Conservation (phyloP, 2,113 vertebrate genomes). For the Archilochus colubris region DNA sequence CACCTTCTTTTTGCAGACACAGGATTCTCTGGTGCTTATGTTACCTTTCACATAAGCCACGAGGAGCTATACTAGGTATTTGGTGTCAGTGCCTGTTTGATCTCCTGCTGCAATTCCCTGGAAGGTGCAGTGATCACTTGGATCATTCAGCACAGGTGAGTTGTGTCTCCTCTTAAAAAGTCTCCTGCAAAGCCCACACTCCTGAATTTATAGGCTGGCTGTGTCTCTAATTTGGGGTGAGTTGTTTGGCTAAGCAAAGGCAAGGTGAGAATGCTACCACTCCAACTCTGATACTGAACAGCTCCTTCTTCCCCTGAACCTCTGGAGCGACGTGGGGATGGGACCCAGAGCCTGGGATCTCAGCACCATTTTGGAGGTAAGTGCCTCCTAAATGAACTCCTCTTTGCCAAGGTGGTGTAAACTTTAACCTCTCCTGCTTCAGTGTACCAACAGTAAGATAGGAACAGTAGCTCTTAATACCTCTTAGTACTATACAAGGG, state of each 20-base stretch:
- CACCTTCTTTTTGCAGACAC: neutral
- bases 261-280: neutral
- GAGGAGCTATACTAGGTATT: neutral
- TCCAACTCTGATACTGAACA: neutral
- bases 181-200: neutral
- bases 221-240: neutral
- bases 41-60: rapidly evolving
- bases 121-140: neutral
- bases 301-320: too few species aligned
- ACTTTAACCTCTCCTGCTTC: neutral
- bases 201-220: neutral
- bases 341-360: too few species aligned
- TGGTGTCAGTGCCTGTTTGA: neutral
- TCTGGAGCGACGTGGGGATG: too few species aligned
- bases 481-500: neutral
- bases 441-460: neutral
- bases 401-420: neutral
- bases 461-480: neutral
- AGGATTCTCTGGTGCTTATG: neutral
- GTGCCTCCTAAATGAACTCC: neutral
- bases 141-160: neutral
- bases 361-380: neutral
- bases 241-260: neutral
- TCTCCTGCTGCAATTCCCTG: neutral
- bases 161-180: neutral